These are phyloP conservation scores for Nebria brevicollis DNA, from an alignment of 2,888 invertebrate species.

Conservation along the genomic window DNA sequence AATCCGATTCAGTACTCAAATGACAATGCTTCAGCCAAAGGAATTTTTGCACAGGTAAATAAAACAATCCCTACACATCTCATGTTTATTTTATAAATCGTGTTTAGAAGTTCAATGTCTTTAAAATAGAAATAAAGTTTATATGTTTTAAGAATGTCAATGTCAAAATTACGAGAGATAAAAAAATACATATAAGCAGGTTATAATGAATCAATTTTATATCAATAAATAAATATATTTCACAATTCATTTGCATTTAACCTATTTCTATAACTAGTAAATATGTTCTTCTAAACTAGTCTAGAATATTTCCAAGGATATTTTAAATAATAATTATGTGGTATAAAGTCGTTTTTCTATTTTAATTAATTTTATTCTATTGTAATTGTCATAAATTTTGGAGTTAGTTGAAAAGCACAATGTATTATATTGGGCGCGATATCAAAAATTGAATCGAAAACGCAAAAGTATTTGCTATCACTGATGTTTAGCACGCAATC, in stretches of 20 bases:
- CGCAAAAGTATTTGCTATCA: too few relatives aligned
- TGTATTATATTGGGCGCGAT: too few relatives aligned
- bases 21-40: slow-evolving; percentile 39
- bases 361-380: too few relatives aligned
- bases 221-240: background rate
- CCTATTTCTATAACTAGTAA: background rate
- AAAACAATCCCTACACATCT: background rate
- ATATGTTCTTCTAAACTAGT: background rate
- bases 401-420: too few relatives aligned
- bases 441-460: too few relatives aligned
- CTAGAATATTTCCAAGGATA: background rate
- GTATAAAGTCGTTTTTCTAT: background rate
- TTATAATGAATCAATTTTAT: background rate
- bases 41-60: slow-evolving; percentile 52
- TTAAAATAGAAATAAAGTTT: background rate
- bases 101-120: background rate
- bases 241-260: background rate
- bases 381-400: too few relatives aligned
- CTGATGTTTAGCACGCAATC: too few relatives aligned
- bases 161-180: background rate
- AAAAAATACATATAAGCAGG: background rate
- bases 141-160: background rate
- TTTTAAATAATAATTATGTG: too few relatives aligned
- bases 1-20: slow-evolving; percentile 19
- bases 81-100: background rate